Evolutionary conservation across 2,888 invertebrate genomes (phyloP).

Genomic region (Ochropleura leucogaster): DNA sequence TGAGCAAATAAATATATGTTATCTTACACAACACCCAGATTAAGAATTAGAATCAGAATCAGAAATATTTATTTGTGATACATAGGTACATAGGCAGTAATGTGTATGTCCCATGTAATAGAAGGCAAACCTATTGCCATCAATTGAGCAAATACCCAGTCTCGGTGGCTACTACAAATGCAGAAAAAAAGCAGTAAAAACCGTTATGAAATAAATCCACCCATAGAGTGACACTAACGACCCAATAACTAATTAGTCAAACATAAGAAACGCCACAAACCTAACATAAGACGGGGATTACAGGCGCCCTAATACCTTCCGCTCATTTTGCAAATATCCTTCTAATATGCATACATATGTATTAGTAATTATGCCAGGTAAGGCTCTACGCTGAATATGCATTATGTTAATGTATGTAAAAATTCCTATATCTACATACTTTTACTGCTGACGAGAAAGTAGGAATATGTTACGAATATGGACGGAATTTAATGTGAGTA

Average conservation of each 20-base stretch:
- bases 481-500: constrained; percentile 28
- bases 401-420: constrained; percentile 62
- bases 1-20: too few species aligned
- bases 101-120: too few species aligned
- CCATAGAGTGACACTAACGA: background rate
- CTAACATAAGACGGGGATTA: constrained; percentile 20
- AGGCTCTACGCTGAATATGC: constrained; percentile 58
- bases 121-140: too few species aligned
- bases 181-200: too few species aligned
- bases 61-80: too few species aligned
- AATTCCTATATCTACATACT: constrained; percentile 50
- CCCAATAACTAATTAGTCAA: constrained; percentile 13
- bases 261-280: constrained; percentile 11
- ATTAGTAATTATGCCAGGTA: constrained; percentile 57
- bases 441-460: constrained; percentile 28
- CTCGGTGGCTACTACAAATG: too few species aligned
- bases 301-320: constrained; percentile 50
- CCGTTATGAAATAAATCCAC: background rate
- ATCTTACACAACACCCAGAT: too few species aligned
- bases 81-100: too few species aligned
- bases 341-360: constrained; percentile 58
- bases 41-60: too few species aligned
- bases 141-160: too few species aligned
- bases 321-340: constrained; percentile 51
- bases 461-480: constrained; percentile 38